Evolutionary conservation across 2,888 invertebrate species (phyloP).

Genomic region (Antitype chi): DNA sequence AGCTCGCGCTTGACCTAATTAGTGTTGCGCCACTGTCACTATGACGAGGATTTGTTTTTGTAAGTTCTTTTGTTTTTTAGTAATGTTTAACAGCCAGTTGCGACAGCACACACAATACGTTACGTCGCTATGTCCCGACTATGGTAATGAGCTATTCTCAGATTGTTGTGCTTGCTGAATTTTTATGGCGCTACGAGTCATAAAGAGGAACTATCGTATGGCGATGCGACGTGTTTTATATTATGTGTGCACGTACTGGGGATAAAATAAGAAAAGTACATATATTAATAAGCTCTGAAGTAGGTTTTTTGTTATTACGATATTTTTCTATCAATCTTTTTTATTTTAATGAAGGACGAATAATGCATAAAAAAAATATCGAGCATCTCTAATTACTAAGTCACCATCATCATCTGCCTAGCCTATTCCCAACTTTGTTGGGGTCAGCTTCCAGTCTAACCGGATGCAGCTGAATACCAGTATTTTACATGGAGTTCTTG

Average conservation of each 20-base stretch:
- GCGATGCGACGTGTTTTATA: conserved; percentile 36
- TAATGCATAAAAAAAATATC: background rate
- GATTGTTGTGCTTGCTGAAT: conserved; percentile 59
- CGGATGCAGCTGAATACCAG: too few relatives aligned
- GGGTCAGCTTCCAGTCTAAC: too few relatives aligned
- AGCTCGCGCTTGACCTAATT: conserved; percentile 86
- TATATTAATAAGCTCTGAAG: conserved; percentile 25
- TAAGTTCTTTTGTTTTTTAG: conserved; percentile 75
- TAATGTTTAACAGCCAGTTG: conserved; percentile 67
- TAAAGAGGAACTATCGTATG: conserved; percentile 59
- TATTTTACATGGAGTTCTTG: too few relatives aligned
- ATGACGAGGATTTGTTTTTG: conserved; percentile 80
- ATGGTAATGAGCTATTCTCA: conserved; percentile 64
- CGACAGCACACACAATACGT: conserved; percentile 63
- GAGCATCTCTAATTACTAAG: too few relatives aligned
- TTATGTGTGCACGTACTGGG: conserved; percentile 21
- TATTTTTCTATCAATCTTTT: background rate
- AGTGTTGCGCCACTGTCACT: conserved; percentile 80
- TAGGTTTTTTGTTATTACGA: background rate
- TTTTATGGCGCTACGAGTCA: conserved; percentile 58
- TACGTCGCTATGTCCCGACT: conserved; percentile 61
- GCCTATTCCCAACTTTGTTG: too few relatives aligned
- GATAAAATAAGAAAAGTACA: conserved; percentile 34
- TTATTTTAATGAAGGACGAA: background rate
- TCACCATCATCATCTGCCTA: too few relatives aligned